These are phyloP conservation scores for Phaetusa simplex DNA, from an alignment of 2,113 vertebrate genomes.

Conservation along the genomic window DNA sequence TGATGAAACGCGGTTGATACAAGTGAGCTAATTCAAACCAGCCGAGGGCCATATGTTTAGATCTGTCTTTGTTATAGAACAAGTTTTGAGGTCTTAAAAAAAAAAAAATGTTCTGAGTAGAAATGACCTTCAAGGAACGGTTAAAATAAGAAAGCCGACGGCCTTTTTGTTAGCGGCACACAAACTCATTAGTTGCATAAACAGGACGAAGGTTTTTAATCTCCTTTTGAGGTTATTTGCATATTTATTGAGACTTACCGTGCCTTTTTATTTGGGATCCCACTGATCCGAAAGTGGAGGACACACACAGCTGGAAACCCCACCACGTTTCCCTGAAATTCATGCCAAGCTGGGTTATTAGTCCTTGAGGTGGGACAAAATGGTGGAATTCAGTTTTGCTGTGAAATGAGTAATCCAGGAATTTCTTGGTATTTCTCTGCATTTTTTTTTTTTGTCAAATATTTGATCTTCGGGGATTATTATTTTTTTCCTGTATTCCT, in stretches of 20 bases:
- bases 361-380: not conserved
- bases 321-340: not conserved
- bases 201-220: not conserved
- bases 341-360: not conserved
- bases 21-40: constrained; percentile 47
- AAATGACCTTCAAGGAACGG: constrained; percentile 26
- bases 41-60: constrained; percentile 20
- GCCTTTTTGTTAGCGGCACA: not conserved
- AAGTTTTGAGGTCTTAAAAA: not conserved
- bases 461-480: not conserved
- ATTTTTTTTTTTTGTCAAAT: not conserved
- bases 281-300: not conserved
- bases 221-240: constrained; percentile 11
- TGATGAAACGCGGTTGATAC: not conserved
- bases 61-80: constrained; percentile 18
- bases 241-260: not conserved
- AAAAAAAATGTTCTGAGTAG: not conserved
- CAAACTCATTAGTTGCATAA: not conserved
- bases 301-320: not conserved
- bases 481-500: not conserved
- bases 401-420: not conserved
- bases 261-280: not conserved
- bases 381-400: not conserved
- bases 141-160: not conserved
- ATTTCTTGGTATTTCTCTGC: not conserved